Percentiles rank a stretch among this genome's conserved stretches.
phyloP scores from a whole-genome alignment of 2,797 vertebrate genomes.

The Rhynchotus rufescens region DNA sequence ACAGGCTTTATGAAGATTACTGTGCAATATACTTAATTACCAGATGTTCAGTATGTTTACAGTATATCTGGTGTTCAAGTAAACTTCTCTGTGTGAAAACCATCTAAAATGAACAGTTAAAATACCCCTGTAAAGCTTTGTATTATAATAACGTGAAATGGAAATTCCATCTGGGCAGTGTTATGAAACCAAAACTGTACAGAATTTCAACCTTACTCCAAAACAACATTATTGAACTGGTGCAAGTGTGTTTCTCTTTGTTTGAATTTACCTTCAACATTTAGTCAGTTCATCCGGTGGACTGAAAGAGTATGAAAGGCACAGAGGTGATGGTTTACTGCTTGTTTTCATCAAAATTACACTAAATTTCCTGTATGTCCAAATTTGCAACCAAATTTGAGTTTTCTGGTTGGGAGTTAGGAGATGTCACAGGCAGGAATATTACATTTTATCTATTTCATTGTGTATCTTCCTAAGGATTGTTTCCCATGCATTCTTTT shows the following conservation, averaged over 20 bases:
- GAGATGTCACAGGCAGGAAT: neutral
- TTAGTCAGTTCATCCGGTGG: neutral
- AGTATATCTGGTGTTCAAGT: slow-evolving; percentile 55
- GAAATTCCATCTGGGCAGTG: slow-evolving; percentile 55
- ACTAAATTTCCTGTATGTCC: neutral
- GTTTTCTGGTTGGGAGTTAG: neutral
- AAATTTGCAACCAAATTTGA: neutral
- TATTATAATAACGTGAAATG: slow-evolving; percentile 57
- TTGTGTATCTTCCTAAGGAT: neutral
- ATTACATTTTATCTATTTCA: neutral
- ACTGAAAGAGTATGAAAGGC: neutral
- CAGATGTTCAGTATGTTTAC: slow-evolving; percentile 67
- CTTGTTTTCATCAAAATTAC: neutral
- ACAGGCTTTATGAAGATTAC: slow-evolving; percentile 65
- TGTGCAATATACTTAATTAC: slow-evolving; percentile 66
- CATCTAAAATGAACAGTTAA: slow-evolving; percentile 56
- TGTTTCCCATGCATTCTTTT: neutral
- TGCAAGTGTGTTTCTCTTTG: neutral
- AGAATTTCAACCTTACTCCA: slow-evolving; percentile 20
- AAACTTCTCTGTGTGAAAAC: slow-evolving; percentile 70
- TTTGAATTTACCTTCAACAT: slow-evolving; percentile 23
- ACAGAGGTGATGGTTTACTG: neutral
- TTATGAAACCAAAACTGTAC: slow-evolving; percentile 43
- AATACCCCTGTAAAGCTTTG: slow-evolving; percentile 36
- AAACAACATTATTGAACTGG: slow-evolving; percentile 5